Conservation (phyloP, 2,888 invertebrate genomes). For the Diplazon laetatorius region DNA sequence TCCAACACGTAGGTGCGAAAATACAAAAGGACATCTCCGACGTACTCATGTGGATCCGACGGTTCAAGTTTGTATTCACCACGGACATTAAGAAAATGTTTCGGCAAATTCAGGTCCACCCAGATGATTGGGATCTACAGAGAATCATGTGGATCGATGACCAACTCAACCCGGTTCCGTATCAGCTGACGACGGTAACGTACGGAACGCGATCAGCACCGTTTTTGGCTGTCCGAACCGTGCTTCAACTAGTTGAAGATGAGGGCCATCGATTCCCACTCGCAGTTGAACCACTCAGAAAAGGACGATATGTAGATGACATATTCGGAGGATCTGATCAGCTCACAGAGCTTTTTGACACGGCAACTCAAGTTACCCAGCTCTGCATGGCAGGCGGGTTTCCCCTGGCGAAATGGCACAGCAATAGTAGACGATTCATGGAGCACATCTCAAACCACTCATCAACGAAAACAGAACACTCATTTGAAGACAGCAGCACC, state of each 20-base stretch:
- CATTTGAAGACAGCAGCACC: conserved; percentile 37
- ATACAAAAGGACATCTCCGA: conserved; percentile 48
- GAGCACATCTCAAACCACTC: not conserved
- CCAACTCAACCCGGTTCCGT: not conserved
- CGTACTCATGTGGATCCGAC: conserved; percentile 46
- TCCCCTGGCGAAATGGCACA: conserved; percentile 54
- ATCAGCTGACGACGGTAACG: conserved; percentile 52
- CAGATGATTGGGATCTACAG: conserved; percentile 72
- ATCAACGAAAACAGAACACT: not conserved
- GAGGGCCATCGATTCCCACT: conserved; percentile 50
- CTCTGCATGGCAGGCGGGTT: conserved; percentile 61
- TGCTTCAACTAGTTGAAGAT: conserved; percentile 53
- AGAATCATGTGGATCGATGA: conserved; percentile 75
- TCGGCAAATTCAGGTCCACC: conserved; percentile 54
- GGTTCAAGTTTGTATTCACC: conserved; percentile 39
- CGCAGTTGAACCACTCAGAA: conserved; percentile 33
- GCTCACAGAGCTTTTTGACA: not conserved
- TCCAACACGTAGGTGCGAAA: conserved; percentile 47
- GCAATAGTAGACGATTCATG: too few relatives aligned
- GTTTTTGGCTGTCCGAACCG: conserved; percentile 41
- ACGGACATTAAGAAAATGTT: conserved; percentile 61
- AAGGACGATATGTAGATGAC: conserved; percentile 64
- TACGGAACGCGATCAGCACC: conserved; percentile 55
- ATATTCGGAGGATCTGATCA: conserved; percentile 54
- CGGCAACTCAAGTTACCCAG: conserved; percentile 26